Base-by-base conservation (phyloP, 2,113 vertebrate species). In the Fukomys damarensis region DNA sequence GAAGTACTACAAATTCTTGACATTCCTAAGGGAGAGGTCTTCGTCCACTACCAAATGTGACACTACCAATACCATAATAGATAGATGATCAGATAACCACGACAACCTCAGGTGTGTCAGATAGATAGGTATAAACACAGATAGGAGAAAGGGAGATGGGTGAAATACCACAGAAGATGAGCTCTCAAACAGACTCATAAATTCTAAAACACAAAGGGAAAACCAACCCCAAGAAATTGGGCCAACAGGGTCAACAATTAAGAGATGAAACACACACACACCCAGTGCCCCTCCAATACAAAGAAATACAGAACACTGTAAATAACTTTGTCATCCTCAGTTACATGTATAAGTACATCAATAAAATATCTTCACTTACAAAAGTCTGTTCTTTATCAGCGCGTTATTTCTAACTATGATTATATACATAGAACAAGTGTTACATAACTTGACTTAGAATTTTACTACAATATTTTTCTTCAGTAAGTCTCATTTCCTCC, bases 351-450 rank as follows among this genome's bases (percentile, higher is more conserved):
- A 58, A 19, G 52, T 74, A 58, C 41, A 84, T 43, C 79, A 74
- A 65, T 65, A 88, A 91, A 91, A 86, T 54, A 72, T 66, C 90
- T 91, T 84, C 16, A n/a, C n/a, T 91, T 74, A 80, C 2, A 58
- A 96, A 79, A 24, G 22, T 54, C 35, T 91, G n/a, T 7, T 68
- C 3, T 81, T 79, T 95, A 74, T 46, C n/a, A 92, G 1, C 26
- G 13, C 10, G 9, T 26, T 81, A 41, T 41, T 82, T 88, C 72
- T 46, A 63, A 79, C 14, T 28, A 46, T 38, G 4, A 59, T 26
- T 30, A 61, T 19, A 7, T 63, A 52, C 5, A 52, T 4, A 76
- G 28, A 86, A 72, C 58, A 20, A 49, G 19, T 38, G 35, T 32
- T 54, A 8, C 2, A 12, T 41, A 52, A 91, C 49, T n/a, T 84